Base-by-base conservation (phyloP, 2,797 vertebrate species). In the Micromesistius poutassou region DNA sequence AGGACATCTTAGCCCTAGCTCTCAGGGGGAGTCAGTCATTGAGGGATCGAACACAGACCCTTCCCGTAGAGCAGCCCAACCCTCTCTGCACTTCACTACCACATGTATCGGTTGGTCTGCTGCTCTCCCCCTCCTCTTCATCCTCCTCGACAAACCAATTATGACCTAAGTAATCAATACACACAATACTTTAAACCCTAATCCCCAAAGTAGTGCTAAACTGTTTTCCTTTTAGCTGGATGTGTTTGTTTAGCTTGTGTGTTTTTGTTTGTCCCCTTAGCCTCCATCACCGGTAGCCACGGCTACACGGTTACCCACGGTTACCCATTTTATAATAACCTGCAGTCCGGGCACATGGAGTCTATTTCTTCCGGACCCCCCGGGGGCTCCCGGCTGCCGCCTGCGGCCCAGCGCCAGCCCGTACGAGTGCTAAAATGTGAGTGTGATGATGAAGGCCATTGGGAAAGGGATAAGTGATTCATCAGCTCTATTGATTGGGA, bases 401-500 rank as follows among this genome's bases (percentile, higher is more conserved):
- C 70, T 80, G 85, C 87, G 90, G 88, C 81, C 55, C 83, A 81
- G 80, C 82, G 90, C 80, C 16, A 16, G 46, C 14, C 19, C 16
- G 19, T 50, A 80, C 76, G 87, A 90, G 88, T 85, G 91, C 87
- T 91, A 87, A 38, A 38, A 38, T 38, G 36, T 90, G 90, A 89
- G 36, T 38, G 36, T 38, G 22, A 42, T 81, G 25, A 38, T n/a
- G 10, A 7, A 30, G 36, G 38, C 9, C 90, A 93, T 93, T 12
- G 72, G 13, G 72, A 36, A 14, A 13, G 14, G 72, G 42, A 46
- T 46, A 93, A 93, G 93, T 93, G 92, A 93, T 93, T 93, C 91
- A 91, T 89, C 89, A 81, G 88, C 89, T 81, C 2, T 90, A 93
- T 93, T 92, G 89, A 93, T 93, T 89, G 82, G 89, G 16, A 19